These are phyloP conservation scores for Hymenopus coronatus DNA, from an alignment of 2,888 invertebrate genomes.

Conservation along the genomic window DNA sequence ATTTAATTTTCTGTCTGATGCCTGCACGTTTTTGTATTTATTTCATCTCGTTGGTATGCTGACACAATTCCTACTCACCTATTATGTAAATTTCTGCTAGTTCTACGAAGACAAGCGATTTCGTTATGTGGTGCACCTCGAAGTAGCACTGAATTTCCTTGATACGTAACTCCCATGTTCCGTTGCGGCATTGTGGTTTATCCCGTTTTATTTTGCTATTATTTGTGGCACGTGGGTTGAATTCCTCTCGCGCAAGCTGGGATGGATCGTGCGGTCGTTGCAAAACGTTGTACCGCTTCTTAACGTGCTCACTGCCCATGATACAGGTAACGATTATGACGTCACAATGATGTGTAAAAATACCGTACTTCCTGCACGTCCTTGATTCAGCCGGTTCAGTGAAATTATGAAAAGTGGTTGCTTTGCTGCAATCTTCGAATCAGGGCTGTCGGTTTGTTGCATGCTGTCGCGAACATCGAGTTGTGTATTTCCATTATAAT, in stretches of 20 bases:
- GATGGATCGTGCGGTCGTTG: not conserved
- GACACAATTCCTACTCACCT: too few relatives aligned
- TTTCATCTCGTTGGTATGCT: too few relatives aligned
- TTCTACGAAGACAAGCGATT: too few relatives aligned
- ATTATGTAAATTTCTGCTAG: too few relatives aligned
- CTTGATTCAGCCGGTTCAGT: not conserved
- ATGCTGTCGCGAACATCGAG: too few relatives aligned
- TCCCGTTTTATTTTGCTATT: not conserved
- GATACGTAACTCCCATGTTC: not conserved
- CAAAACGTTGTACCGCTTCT: not conserved
- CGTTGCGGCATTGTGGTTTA: not conserved
- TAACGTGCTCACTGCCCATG: not conserved
- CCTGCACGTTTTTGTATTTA: too few relatives aligned
- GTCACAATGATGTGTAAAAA: not conserved
- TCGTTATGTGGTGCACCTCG: too few relatives aligned
- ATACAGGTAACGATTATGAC: not conserved
- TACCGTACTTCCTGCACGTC: not conserved
- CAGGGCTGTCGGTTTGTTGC: too few relatives aligned
- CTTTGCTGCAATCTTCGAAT: not conserved
- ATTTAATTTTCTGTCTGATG: too few relatives aligned
- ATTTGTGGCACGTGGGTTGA: not conserved
- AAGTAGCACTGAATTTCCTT: too few relatives aligned
- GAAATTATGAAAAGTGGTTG: not conserved
- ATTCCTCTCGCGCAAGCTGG: not conserved
- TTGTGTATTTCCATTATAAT: too few relatives aligned